Conservation (phyloP, 2,888 invertebrate species). For the Caenorhabditis angaria region DNA sequence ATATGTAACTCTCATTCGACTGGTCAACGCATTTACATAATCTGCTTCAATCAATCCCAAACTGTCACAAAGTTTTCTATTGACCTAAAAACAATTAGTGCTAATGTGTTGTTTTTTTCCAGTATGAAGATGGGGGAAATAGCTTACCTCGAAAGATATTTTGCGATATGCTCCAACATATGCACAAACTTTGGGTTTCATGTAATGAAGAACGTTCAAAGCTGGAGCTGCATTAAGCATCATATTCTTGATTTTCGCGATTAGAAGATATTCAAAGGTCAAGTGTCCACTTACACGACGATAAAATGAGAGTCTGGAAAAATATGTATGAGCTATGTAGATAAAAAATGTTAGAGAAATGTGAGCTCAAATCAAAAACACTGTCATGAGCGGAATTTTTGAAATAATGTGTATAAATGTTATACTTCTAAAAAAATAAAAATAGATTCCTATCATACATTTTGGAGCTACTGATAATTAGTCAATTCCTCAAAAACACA, state of each 20-base stretch:
- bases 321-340: no score
- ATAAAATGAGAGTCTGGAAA: conserved; percentile 54
- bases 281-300: conserved; percentile 44
- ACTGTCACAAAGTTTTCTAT: conserved; percentile 26
- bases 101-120: not conserved
- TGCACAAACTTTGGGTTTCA: conserved; percentile 57
- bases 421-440: no score
- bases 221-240: conserved; percentile 54
- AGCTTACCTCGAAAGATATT: conserved; percentile 42
- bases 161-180: conserved; percentile 56
- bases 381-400: no score
- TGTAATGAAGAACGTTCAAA: conserved; percentile 55
- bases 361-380: no score
- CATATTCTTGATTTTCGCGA: conserved; percentile 56
- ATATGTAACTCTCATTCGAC: conserved; percentile 41
- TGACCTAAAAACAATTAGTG: conserved; percentile 32
- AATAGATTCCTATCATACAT: not conserved
- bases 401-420: no score
- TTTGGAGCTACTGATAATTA: not conserved
- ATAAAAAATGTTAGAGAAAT: no score
- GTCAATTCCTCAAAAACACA: no score
- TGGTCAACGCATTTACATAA: conserved; percentile 41
- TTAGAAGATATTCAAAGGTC: conserved; percentile 54
- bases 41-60: conserved; percentile 41
- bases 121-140: not conserved